Conservation (phyloP, 2,113 vertebrate species). For the Marmota monax region DNA sequence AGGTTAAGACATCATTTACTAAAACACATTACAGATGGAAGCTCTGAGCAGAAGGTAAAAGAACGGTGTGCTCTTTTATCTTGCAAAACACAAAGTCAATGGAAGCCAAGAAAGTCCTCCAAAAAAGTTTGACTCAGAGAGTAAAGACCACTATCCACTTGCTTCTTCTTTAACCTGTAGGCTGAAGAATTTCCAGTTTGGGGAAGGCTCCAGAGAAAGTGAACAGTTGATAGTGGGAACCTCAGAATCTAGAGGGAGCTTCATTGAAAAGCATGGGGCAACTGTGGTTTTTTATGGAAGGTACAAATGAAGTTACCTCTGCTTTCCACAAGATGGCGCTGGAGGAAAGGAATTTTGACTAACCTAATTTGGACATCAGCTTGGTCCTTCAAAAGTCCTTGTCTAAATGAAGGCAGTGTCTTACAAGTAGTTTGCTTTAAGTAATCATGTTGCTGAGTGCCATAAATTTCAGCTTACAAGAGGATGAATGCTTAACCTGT, state of each 20-base stretch:
- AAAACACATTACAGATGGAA: not conserved
- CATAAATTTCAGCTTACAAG: not conserved
- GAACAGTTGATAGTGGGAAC: not conserved
- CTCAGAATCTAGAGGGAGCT: not conserved
- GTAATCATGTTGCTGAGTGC: not conserved
- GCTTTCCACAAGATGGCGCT: slow-evolving; percentile 66
- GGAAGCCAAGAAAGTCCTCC: not conserved
- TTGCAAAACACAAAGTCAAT: not conserved
- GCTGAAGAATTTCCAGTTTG: not conserved
- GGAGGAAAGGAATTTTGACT: slow-evolving; percentile 2
- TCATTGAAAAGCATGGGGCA: not conserved
- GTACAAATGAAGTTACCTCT: not conserved
- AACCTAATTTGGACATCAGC: not conserved
- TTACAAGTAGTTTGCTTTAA: not conserved
- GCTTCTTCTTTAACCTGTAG: not conserved
- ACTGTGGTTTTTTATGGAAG: not conserved
- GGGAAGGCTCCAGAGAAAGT: not conserved
- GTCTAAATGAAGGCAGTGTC: not conserved
- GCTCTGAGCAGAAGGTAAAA: not conserved
- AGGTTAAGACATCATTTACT: not conserved
- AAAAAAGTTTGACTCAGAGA: not conserved
- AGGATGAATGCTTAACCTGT: not conserved
- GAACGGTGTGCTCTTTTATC: not conserved
- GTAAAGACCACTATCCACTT: not conserved
- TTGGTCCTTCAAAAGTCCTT: not conserved